A percentile compares a stretch with the other conserved stretches of the same genome.
Evolutionary conservation across 2,888 invertebrate species (phyloP).

Genomic region (Drosophila acutilabella): DNA sequence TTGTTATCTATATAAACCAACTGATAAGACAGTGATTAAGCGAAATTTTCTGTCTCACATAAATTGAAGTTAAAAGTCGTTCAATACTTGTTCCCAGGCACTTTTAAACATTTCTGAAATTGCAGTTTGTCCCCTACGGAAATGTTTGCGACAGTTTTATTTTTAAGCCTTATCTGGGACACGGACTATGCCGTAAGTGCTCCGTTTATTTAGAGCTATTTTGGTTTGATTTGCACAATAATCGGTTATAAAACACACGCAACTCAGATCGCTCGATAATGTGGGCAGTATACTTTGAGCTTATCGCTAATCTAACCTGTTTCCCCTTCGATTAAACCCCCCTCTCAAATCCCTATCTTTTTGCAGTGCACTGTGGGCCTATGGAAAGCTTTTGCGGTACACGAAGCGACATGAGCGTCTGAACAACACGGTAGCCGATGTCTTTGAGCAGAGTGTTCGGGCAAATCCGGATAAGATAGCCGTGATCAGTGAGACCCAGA

Average conservation of each 20-base stretch:
- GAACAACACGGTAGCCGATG: constrained; percentile 90
- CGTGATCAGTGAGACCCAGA: constrained; percentile 89
- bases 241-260: constrained; percentile 52
- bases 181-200: constrained; percentile 32
- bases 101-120: constrained; percentile 1
- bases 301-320: constrained; percentile 35
- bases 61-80: neutral
- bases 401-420: constrained; percentile 88
- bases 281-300: neutral
- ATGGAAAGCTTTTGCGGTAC: constrained; percentile 88
- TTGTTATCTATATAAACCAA: too few relatives aligned
- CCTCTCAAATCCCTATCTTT: neutral
- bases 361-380: constrained; percentile 89
- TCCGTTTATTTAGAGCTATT: constrained; percentile 50
- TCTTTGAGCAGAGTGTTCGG: constrained; percentile 90
- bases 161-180: constrained; percentile 45
- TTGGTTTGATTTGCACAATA: constrained; percentile 51
- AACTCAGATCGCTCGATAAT: constrained; percentile 46
- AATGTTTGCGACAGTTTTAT: constrained; percentile 21
- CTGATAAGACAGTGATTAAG: neutral
- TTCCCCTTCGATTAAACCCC: constrained; percentile 9
- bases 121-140: constrained; percentile 17
- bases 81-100: neutral
- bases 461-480: constrained; percentile 93
- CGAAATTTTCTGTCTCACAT: neutral